These are phyloP conservation scores for Oxycera nigricornis DNA, from an alignment of 2,888 invertebrate species.

Conservation along the genomic window DNA sequence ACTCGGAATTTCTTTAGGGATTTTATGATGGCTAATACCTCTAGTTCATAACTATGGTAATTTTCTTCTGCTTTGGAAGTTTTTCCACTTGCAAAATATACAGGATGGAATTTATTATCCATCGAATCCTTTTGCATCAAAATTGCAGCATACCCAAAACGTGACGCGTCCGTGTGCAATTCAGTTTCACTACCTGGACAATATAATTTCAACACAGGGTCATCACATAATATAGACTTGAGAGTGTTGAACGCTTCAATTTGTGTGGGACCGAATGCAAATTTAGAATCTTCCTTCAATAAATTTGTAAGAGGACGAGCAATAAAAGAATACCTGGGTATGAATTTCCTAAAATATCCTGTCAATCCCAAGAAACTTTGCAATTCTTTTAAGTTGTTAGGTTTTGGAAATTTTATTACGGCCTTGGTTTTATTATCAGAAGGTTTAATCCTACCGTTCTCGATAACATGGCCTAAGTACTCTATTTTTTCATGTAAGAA, in stretches of 20 bases:
- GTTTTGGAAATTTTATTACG: slow-evolving; percentile 44
- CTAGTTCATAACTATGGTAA: too few species aligned
- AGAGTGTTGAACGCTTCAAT: too few species aligned
- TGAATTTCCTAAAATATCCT: slow-evolving; percentile 48
- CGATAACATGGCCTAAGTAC: slow-evolving; percentile 39
- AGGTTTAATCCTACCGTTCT: slow-evolving; percentile 35
- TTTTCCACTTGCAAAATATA: too few species aligned
- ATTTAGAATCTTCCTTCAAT: not conserved
- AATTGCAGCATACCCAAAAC: too few species aligned
- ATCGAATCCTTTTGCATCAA: not conserved
- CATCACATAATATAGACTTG: not conserved
- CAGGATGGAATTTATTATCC: not conserved
- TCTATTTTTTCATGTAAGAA: slow-evolving; percentile 33
- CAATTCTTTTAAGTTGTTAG: slow-evolving; percentile 34
- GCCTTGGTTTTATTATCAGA: slow-evolving; percentile 42
- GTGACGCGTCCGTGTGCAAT: too few species aligned
- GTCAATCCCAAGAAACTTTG: slow-evolving; percentile 45
- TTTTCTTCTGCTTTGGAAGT: too few species aligned
- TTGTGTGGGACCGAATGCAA: not conserved
- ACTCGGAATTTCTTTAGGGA: too few species aligned
- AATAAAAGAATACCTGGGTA: too few species aligned
- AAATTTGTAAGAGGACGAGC: slow-evolving; percentile 13
- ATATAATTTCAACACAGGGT: not conserved
- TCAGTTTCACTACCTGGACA: not conserved
- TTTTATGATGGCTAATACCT: too few species aligned